Evolutionary conservation across 2,888 invertebrate species (phyloP), one percentile per base, ranked within the genome.

Genomic region (Oscheius sp.): DNA sequence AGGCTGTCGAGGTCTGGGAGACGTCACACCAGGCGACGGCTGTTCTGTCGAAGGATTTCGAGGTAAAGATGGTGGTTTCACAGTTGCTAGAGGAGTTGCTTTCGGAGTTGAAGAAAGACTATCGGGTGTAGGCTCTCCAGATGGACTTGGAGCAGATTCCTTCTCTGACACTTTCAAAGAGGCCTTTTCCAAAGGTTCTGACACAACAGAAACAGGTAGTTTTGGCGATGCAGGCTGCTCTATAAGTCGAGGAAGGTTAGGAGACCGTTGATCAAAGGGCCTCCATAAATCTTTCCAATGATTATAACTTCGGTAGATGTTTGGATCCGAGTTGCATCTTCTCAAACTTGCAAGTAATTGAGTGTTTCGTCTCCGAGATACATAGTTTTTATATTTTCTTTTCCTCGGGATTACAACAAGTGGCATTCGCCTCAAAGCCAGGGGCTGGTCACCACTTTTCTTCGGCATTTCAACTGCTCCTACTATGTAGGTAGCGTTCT

Each of bases 331-430:
- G 8, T 72, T 70, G 69, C 84, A 85, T 30, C 75, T 56, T 8
- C 85, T 54, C 14, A 85, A 57, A 47, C 76, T 76, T 22, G 80
- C 80, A 14, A 83, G 59, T 6, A 81, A 68, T 61, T 80, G 81
- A 22, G 78, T 80, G 44, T 85, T 85, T 50, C 83, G 59, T 30
- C 82, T 68, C 12, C 85, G 73, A 4, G 82, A 82, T 8, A 85
- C 82, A 62, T 80, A 85, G 68, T 85, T 82, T 68, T 85, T 85
- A 68, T 85, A 83, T 68, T 84, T 85, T 22, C 84, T 63, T 41
- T 82, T 76, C 8, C 80, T 66, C 6, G 85, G 85, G 47, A 85
- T 85, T 30, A 85, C 84, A 17, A 85, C 84, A 17, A 85, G 68
- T 1, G 85, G 85, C 62, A 82, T 65, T 17, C 80, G 73, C 20